Evolutionary conservation across 2,113 vertebrate genomes (phyloP), one percentile per base, ranked within the genome.

Genomic region (Rousettus leschenaultii): DNA sequence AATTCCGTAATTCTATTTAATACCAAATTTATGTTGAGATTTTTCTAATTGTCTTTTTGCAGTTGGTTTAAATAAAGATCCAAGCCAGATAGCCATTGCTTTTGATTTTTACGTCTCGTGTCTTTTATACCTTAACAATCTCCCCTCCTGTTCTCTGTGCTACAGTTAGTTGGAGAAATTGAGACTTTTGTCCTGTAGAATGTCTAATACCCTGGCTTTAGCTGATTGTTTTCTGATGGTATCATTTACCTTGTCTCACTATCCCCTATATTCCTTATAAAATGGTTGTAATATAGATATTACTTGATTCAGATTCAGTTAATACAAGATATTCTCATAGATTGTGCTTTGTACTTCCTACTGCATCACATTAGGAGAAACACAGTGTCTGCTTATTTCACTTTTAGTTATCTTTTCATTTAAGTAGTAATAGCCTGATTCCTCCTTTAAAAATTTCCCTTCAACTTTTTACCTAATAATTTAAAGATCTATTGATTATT

Each of bases 11-110:
- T 95, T 94, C 30, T 73, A 40, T 59, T 86, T 86, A 77, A 53
- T 85, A 40, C 8, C 15, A 19, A 68, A 48, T 30, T 71, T 80
- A 82, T 48, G 28, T 63, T 84, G 15, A 70, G 51, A 28, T 35
- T 95, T 95, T 95, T 53, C 8, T 55, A 48, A 38, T 71, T 85
- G 7, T 89, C 16, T 43, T 80, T 94, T 94, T 89, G 53, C 28
- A n/a, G 6, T 61, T 85, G 21, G 1, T 59, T 70, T 83, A 35
- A 86, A 40, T 55, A 92, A 77, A 10, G 13, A 57, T 61, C 22
- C 18, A 78, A 55, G 38, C 18, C 87, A 53, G 26, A 85, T 28
- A 38, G 2, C 7, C 16, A 75, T 13, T 57, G 43, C 12, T 40
- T 86, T 73, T 57, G n/a, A 55, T 30, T 87, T 79, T 88, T 82